A percentile compares a stretch with the other conserved stretches of the same genome.
Evolutionary conservation across 2,113 vertebrate genomes (phyloP).

Genomic region (Athene noctua): DNA sequence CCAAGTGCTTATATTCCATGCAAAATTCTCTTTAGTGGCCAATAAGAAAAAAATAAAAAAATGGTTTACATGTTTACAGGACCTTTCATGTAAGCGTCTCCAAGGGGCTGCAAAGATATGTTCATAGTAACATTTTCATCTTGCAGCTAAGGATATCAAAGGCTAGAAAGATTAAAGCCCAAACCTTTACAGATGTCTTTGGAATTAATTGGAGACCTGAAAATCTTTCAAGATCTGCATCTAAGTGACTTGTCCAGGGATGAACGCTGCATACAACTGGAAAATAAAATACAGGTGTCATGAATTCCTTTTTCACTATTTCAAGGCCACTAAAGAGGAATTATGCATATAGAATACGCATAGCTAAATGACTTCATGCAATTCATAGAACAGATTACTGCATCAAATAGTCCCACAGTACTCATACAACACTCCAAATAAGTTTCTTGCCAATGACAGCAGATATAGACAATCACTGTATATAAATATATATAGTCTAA

Average conservation of each 20-base stretch:
- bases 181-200: neutral
- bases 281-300: neutral
- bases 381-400: neutral
- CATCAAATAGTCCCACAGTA: neutral
- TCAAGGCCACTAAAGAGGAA: neutral
- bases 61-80: neutral
- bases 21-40: conserved; percentile 4
- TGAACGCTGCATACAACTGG: neutral
- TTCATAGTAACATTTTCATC: neutral
- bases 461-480: neutral
- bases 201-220: neutral
- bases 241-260: neutral
- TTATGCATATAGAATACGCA: neutral
- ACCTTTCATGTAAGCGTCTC: conserved; percentile 21
- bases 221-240: conserved; percentile 14
- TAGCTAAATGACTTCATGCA: neutral
- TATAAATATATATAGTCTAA: neutral
- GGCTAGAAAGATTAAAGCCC: conserved; percentile 12
- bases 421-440: neutral
- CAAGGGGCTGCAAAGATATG: neutral
- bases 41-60: neutral
- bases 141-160: conserved; percentile 21
- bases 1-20: neutral
- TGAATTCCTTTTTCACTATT: neutral
- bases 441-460: neutral